These are phyloP conservation scores for Psittacula cyanocephala DNA, from an alignment of 2,113 vertebrate genomes.

Conservation along the genomic window DNA sequence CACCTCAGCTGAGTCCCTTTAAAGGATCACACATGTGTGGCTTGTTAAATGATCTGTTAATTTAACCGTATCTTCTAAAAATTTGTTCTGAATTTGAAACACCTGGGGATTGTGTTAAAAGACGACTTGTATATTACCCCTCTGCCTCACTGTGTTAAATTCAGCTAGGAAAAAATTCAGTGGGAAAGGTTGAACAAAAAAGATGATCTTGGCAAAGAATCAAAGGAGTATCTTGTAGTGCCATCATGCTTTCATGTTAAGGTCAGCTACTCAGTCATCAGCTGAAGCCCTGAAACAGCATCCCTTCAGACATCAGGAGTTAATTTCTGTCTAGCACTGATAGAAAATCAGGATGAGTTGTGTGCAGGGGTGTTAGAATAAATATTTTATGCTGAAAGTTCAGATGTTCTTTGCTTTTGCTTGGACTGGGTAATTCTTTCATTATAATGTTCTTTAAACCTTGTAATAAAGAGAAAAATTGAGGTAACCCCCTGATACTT, in stretches of 20 bases:
- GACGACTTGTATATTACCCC: not conserved
- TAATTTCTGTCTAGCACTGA: not conserved
- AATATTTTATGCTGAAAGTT: not conserved
- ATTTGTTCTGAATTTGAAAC: not conserved
- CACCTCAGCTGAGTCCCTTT: not conserved
- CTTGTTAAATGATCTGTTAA: not conserved
- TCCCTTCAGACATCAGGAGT: not conserved
- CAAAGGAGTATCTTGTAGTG: not conserved
- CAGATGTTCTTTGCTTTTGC: not conserved
- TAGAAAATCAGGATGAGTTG: not conserved
- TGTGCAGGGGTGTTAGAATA: not conserved
- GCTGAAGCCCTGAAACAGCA: not conserved
- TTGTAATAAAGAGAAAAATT: not conserved
- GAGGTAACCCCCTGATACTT: not conserved
- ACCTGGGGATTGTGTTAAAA: not conserved
- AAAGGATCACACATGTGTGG: not conserved
- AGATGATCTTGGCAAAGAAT: not conserved
- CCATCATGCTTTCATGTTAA: fast-evolving
- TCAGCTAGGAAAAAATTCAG: not conserved
- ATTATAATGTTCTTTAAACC: not conserved
- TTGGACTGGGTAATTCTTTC: not conserved
- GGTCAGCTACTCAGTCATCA: not conserved
- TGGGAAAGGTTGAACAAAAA: not conserved
- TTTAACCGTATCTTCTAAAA: not conserved
- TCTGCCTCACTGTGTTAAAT: not conserved